Conservation (phyloP, 2,113 vertebrate species). For the Mesitornis unicolor region DNA sequence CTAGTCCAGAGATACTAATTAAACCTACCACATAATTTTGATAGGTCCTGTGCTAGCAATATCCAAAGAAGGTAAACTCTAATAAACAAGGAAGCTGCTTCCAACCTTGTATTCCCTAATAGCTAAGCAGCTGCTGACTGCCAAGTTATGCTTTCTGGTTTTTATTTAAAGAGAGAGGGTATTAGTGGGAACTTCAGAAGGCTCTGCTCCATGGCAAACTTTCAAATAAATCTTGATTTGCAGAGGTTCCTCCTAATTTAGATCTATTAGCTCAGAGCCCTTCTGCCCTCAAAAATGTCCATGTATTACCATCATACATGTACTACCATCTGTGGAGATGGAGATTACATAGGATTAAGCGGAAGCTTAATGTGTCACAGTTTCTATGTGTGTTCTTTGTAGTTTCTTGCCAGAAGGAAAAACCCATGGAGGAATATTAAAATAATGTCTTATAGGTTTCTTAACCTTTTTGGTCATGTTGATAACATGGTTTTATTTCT, state of each 20-base stretch:
- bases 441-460: background rate
- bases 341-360: background rate
- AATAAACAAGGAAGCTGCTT: background rate
- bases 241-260: background rate
- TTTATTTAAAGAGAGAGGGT: background rate
- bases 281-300: background rate
- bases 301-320: background rate
- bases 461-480: background rate
- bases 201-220: background rate
- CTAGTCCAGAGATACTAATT: background rate
- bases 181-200: background rate
- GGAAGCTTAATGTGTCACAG: background rate
- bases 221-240: background rate
- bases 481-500: background rate
- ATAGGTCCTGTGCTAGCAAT: background rate
- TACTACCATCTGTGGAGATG: background rate
- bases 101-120: background rate
- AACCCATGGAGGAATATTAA: background rate
- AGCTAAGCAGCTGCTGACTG: background rate
- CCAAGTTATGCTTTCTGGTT: background rate
- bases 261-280: background rate
- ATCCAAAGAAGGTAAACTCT: background rate
- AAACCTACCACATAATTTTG: background rate
- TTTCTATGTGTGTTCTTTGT: background rate
- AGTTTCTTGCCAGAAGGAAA: background rate